Evolutionary conservation across 2,113 vertebrate genomes (phyloP).

Genomic region (Lasiurus borealis): DNA sequence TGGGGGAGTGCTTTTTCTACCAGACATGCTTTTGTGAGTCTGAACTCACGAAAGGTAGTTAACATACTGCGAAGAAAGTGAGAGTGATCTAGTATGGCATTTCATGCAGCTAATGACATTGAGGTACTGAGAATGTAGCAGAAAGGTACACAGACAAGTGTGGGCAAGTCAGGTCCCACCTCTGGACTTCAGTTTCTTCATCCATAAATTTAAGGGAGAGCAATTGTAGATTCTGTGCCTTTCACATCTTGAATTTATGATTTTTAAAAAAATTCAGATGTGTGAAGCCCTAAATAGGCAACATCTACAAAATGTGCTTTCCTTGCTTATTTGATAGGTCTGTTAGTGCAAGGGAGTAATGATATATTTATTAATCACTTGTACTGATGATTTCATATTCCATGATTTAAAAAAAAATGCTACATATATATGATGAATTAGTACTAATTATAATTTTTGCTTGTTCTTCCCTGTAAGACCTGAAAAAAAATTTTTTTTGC

Average conservation of each 20-base stretch:
- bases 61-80: slow-evolving; percentile 36
- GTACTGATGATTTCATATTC: not conserved
- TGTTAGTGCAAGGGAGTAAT: slow-evolving; percentile 41
- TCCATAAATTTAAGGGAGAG: slow-evolving; percentile 46
- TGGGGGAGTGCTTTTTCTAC: not conserved
- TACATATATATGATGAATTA: not conserved
- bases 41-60: slow-evolving; percentile 21
- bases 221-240: not conserved
- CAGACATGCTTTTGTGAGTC: slow-evolving; percentile 39
- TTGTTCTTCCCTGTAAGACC: slow-evolving; percentile 12
- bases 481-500: not conserved
- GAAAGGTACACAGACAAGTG: not conserved
- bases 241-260: slow-evolving; percentile 12
- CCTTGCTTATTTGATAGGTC: slow-evolving; percentile 35
- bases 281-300: not conserved
- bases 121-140: slow-evolving; percentile 42
- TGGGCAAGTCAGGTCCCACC: not conserved
- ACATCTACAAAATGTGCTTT: not conserved
- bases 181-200: slow-evolving; percentile 48
- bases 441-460: not conserved
- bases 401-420: slow-evolving; percentile 11
- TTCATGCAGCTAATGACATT: slow-evolving; percentile 37
- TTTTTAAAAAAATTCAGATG: not conserved
- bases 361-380: slow-evolving; percentile 5
- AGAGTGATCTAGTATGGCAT: slow-evolving; percentile 42